Conservation (phyloP, 2,797 vertebrate species). For the Molossus alvarezi region DNA sequence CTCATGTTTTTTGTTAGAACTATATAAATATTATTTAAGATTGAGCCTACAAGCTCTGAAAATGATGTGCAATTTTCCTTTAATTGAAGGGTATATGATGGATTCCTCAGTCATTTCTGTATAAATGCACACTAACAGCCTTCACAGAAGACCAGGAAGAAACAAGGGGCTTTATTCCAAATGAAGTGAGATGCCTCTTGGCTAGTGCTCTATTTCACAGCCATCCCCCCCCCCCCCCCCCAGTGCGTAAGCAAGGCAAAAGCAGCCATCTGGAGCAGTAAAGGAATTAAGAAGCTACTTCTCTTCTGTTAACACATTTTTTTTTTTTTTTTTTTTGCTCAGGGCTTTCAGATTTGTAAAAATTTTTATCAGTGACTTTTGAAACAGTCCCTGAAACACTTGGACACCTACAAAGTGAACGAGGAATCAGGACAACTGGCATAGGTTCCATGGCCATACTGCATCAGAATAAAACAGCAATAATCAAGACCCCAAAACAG, state of each 20-base stretch:
- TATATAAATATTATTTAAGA: constrained; percentile 86
- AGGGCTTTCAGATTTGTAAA: neutral
- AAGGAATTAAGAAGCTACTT: neutral
- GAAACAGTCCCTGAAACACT: neutral
- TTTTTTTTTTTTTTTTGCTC: neutral
- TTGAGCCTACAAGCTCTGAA: constrained; percentile 80
- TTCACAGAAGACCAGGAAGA: constrained; percentile 72
- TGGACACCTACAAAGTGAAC: neutral
- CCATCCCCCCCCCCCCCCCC: neutral
- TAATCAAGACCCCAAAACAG: neutral
- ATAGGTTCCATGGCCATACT: neutral
- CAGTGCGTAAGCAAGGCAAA: neutral
- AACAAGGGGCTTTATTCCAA: constrained; percentile 63
- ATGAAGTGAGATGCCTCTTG: neutral
- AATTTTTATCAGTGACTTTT: constrained; percentile 19
- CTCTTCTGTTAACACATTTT: neutral
- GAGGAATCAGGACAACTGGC: neutral
- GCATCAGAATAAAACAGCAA: neutral
- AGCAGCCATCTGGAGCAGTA: neutral
- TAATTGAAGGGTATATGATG: constrained; percentile 64
- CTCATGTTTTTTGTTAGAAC: constrained; percentile 81
- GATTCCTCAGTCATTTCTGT: constrained; percentile 60
- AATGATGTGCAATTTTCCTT: constrained; percentile 78
- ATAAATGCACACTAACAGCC: constrained; percentile 70
- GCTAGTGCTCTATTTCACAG: neutral